These are phyloP conservation scores for Sebastes flavidus DNA, from an alignment of 2,797 vertebrate species.

Conservation along the genomic window DNA sequence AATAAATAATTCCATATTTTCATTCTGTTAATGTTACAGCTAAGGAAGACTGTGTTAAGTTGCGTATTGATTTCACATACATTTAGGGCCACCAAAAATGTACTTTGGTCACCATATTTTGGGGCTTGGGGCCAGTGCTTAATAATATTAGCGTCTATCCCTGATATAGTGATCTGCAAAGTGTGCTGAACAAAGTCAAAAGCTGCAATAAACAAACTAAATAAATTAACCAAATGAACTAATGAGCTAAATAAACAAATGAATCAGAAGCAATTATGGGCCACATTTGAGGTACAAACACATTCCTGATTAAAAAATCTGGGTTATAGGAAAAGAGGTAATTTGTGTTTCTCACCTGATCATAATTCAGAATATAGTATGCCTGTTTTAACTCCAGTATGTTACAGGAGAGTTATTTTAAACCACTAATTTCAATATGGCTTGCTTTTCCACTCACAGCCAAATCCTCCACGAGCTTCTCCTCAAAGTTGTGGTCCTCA, in stretches of 20 bases:
- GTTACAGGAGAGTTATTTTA: neutral
- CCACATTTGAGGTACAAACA: neutral
- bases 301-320: too few species aligned
- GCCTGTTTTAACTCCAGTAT: neutral
- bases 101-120: too few species aligned
- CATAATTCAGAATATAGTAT: neutral
- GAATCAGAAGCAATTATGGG: neutral
- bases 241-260: neutral
- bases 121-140: too few species aligned
- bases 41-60: too few species aligned
- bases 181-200: neutral
- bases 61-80: too few species aligned
- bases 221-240: neutral
- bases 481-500: slow-evolving; percentile 90
- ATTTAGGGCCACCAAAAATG: too few species aligned
- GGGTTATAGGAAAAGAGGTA: neutral
- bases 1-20: too few species aligned
- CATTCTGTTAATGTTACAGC: too few species aligned
- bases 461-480: slow-evolving; percentile 93
- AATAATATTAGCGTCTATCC: too few species aligned
- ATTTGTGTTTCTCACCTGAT: neutral
- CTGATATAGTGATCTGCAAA: neutral
- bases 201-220: neutral
- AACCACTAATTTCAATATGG: neutral
- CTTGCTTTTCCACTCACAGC: slow-evolving; percentile 84